Evolutionary conservation across 2,113 vertebrate species (phyloP), one percentile per base, ranked within the genome.

Genomic region (Puffinus mauretanicus): DNA sequence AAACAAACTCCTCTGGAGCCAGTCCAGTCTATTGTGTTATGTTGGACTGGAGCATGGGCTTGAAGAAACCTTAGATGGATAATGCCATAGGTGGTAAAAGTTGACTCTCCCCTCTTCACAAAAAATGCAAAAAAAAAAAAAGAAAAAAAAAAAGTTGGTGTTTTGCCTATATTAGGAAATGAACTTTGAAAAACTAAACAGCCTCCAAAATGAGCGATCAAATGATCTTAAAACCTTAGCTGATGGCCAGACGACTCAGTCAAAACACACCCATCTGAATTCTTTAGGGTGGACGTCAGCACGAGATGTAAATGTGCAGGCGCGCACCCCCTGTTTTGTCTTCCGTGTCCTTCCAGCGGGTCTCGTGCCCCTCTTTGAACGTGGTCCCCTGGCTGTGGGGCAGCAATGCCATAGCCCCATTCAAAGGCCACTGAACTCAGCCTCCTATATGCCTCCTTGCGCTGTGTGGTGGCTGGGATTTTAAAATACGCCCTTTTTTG

Each of bases 1-100:
- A 97, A 97, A 97, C 96, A 97, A 97, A 96, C 94, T 90, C 52
- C 34, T 82, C 94, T 97, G 95, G 91, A 96, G 77, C 38, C 82
- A 84, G 61, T 86, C 91, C 95, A 95, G 21, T 65, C 94, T 88
- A 97, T 96, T 97, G 94, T 97, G n/a, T 61, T 91, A 30, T 54
- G 78, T 17, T 6, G 0, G 60, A 60, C 55, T 32, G 27, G 62
- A 86, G 72, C 55, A 62, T 24, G 57, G 57, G 40, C 36, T 82
- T 61, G 36, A 94, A 95, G 95, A 93, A 95, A 72, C 38, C 44
- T 90, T 54, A 65, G 60, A 36, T 21, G 54, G 55, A 52, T 69
- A 82, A 75, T 47, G 18, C 66, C 69, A 70, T 38, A 72, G 47
- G 77, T 52, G 90, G 73, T 88, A 95, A 88, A 92, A 85, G 32